Evolutionary conservation across 2,797 vertebrate species (phyloP).

Genomic region (Onychomys arenicola): DNA sequence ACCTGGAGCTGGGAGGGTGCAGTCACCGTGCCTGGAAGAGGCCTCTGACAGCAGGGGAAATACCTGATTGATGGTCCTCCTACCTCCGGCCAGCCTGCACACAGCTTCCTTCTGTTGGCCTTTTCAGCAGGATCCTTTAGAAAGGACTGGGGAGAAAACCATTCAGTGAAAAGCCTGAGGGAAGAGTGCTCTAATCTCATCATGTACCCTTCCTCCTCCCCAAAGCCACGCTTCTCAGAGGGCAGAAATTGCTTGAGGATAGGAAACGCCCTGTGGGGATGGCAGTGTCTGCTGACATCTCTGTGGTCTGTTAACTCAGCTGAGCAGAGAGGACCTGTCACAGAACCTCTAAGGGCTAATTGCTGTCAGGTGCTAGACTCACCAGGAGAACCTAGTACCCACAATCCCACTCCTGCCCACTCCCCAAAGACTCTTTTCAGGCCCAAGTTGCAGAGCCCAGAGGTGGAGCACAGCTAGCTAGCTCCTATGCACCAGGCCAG

Average conservation of each 20-base stretch:
- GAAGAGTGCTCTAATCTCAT: not conserved
- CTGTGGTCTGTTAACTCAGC: not conserved
- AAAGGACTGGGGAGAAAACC: not conserved
- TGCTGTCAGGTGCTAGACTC: not conserved
- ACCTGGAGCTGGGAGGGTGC: not conserved
- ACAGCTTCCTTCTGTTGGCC: not conserved
- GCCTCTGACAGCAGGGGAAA: not conserved
- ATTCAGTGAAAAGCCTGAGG: not conserved
- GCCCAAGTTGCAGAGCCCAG: not conserved
- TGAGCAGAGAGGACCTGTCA: not conserved
- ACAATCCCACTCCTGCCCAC: too few species aligned
- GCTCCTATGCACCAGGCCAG: not conserved
- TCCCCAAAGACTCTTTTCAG: not conserved
- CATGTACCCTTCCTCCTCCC: not conserved
- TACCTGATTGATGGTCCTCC: not conserved
- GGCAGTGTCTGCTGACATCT: not conserved
- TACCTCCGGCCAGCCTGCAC: not conserved
- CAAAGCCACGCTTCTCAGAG: not conserved
- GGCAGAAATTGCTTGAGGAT: not conserved
- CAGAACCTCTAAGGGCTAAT: not conserved
- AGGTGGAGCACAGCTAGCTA: not conserved
- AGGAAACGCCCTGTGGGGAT: not conserved
- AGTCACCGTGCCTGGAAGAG: not conserved
- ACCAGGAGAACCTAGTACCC: not conserved
- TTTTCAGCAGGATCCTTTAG: conserved; percentile 6